Evolutionary conservation across 2,888 invertebrate genomes (phyloP), one percentile per base, ranked within the genome.

Genomic region (Lasioglossum morio): DNA sequence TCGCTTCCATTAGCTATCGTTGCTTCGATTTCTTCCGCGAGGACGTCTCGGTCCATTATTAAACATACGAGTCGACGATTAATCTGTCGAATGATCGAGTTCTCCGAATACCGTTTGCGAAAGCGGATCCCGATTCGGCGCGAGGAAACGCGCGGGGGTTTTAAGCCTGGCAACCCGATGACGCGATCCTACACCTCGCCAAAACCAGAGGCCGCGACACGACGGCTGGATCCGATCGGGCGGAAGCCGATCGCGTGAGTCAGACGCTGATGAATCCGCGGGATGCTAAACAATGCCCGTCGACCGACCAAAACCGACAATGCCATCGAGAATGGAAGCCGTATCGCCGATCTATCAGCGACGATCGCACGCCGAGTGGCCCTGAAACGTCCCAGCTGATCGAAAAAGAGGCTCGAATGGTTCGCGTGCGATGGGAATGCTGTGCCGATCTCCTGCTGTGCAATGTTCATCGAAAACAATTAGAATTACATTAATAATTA

Each of bases 231-330:
- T 87, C 76, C 87, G 88, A 84, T 86, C 81, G 88, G 85, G 90
- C 92, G 94, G 93, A 94, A 93, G 93, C 92, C 91, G 89, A 93
- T 93, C 88, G 89, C 90, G 89, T 93, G 94, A 94, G 93, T 94
- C 93, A 94, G 92, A 91, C 91, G 84, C 83, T 86, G 84, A 83
- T 89, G 92, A 92, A 93, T 90, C 87, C 91, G 89, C 92, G 90
- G 88, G 91, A 92, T 90, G 90, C 89, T 90, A 92, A 93, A 94
- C 93, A 94, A 94, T 93, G 92, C 91, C 91, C 82, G 84, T 87
- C 88, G 82, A 91, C 86, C 87, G 86, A 89, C 90, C 90, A 89
- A 91, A 92, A 92, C 90, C 92, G 92, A 93, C 92, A 92, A 94
- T 94, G 69, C 85, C 85, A 82, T 88, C 79, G 81, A 81, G 90